Evolutionary conservation across 2,888 invertebrate genomes (phyloP), one percentile per base, ranked within the genome.

Genomic region (Eupithecia inturbata): DNA sequence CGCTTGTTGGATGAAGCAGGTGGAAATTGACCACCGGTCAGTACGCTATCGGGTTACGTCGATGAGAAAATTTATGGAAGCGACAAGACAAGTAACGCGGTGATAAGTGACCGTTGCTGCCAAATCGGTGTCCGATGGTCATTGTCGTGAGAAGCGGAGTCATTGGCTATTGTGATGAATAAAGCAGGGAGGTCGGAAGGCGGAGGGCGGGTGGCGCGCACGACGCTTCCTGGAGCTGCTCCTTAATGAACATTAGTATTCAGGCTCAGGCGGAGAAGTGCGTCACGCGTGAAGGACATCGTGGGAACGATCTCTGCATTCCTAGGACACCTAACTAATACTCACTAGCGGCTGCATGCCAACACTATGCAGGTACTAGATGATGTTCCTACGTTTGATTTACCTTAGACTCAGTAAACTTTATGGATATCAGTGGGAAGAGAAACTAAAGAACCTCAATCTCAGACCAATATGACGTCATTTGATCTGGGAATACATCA

Each of bases 11-110:
- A 10, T 78, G 71, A 81, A 78, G 87, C 92, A 92, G 92, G 92
- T 92, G 92, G 86, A 89, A 83, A 83, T 78, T 93, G 93, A 92
- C 91, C 93, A 91, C 88, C 88, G 93, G 92, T 93, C 92, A 91
- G 82, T 83, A 79, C 81, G 84, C 85, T 92, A 91, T 93, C 92
- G 84, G 84, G 85, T 93, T 91, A 90, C 92, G 84, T 71, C 84
- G 87, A 90, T 91, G 91, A 87, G 89, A 90, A 91, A 22, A 91
- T 91, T 89, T 92, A 92, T 91, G 82, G 90, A 84, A 78, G 80
- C 81, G 79, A 78, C 75, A 77, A 78, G 72, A 31, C 31, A 36
- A 9, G 92, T 92, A 92, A 92, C 91, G 85, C 89, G 83, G 74
- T 81, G 76, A 77, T 79, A 82, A 86, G 82, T 84, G 85, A 87